Evolutionary conservation across 2,888 invertebrate genomes (phyloP), one percentile per base, ranked within the genome.

Genomic region (Linnaemya tessellans): DNA sequence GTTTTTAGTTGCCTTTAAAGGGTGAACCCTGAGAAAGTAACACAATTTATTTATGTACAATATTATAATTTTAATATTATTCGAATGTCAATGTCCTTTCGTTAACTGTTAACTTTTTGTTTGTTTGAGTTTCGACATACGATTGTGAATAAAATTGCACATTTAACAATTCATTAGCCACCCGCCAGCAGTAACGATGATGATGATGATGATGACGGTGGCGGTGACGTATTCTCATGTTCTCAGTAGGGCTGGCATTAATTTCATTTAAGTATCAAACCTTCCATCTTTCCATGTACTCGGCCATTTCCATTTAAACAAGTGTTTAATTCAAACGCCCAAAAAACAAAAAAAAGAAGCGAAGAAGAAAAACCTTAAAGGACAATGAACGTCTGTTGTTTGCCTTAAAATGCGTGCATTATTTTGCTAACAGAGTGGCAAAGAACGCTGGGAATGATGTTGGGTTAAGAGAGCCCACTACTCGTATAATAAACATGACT

Each of bases 1-100:
- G 4, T 54, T n/a, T 56, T 18, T 58, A 13, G 35, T 77, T 46
- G 35, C 9, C 64, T 64, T 46, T 18, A 25, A 30, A 13, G 1
- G 0, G 38, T 22, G 18, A 25, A 54, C n/a, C 54, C 18, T 18
- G 51, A 35, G 38, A 18, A 15, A 25, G 25, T 18, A 18, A 58
- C 38, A 71, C 25, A 58, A 38, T 49, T 46, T 38, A n/a, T 38
- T 62, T 51, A 4, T 67, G 8, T 11, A 18, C 10, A 10, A 15
- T 65, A 22, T 43, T n/a, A 41, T 56, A 41, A 25, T n/a, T 51
- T 58, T 73, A 46, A 67, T 67, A 38, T 70, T 41, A n/a, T 77
- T 80, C 54, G 77, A 67, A 71, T 84, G 84, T 77, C 84, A 84
- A 84, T 80, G 84, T 77, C 84, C 84, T 84, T 75, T 80, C 49